Conservation (phyloP, 2,888 invertebrate genomes). For the Microctonus hyperodae region DNA sequence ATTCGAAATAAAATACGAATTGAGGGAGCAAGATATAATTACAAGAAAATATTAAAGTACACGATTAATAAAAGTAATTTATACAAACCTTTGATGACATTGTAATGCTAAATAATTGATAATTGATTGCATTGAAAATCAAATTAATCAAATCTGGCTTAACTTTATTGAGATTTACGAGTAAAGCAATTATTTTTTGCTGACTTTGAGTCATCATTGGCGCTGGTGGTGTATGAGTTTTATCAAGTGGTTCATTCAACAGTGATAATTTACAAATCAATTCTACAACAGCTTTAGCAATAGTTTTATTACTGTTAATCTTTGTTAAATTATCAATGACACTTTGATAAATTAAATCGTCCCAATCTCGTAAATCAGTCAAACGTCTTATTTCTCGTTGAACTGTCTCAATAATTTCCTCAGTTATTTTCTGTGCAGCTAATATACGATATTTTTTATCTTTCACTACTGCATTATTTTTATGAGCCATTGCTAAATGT, state of each 20-base stretch:
- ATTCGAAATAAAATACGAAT: no score
- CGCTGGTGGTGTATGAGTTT: slow-evolving; percentile 61
- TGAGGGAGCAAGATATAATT: background rate
- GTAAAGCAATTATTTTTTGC: slow-evolving; percentile 60
- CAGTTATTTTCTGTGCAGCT: slow-evolving; percentile 11
- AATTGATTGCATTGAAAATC: slow-evolving; percentile 49
- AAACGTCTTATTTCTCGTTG: slow-evolving; percentile 44
- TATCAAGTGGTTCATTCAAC: slow-evolving; percentile 53
- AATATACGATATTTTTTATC: background rate
- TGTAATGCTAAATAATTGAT: slow-evolving; percentile 46
- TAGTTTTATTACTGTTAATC: slow-evolving; percentile 39
- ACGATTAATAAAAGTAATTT: no score
- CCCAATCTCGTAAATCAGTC: slow-evolving; percentile 45
- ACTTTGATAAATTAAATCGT: slow-evolving; percentile 40
- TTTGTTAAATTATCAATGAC: slow-evolving; percentile 43
- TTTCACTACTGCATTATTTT: background rate
- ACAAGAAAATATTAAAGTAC: no score
- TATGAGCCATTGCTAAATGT: slow-evolving; percentile 10
- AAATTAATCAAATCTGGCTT: slow-evolving; percentile 44
- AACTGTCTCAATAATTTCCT: slow-evolving; percentile 35
- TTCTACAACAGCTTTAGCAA: slow-evolving; percentile 51
- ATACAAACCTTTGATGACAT: slow-evolving; percentile 16
- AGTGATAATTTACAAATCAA: slow-evolving; percentile 40
- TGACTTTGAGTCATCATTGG: slow-evolving; percentile 63
- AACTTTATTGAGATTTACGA: slow-evolving; percentile 53